Percentiles rank a stretch among this genome's conserved stretches.
These are phyloP conservation scores for Nesidiocoris tenuis DNA, from an alignment of 2,888 invertebrate genomes.

Conservation along the genomic window DNA sequence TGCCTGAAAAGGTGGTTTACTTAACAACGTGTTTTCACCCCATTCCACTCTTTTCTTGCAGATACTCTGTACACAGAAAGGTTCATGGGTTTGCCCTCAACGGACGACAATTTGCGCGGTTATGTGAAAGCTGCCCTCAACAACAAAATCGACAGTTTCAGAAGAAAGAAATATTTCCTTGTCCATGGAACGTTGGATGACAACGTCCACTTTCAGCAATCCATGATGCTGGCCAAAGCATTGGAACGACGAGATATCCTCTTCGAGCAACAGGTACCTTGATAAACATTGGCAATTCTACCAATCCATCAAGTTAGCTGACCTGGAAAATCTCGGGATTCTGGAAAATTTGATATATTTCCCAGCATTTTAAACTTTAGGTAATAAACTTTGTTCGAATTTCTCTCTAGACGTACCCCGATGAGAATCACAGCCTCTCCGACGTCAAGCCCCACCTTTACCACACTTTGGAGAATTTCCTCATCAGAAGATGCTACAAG, in stretches of 20 bases:
- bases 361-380: too few relatives aligned
- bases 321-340: too few relatives aligned
- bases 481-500: slow-evolving; percentile 61
- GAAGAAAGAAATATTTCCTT: slow-evolving; percentile 78
- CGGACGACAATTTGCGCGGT: slow-evolving; percentile 68
- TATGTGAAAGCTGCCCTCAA: slow-evolving; percentile 77
- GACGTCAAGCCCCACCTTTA: slow-evolving; percentile 85
- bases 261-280: slow-evolving; percentile 84
- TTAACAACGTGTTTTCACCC: background rate
- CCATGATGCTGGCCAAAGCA: slow-evolving; percentile 84
- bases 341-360: too few relatives aligned
- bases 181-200: slow-evolving; percentile 94
- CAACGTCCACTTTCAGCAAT: slow-evolving; percentile 97
- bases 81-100: slow-evolving; percentile 84
- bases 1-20: background rate
- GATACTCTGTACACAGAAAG: slow-evolving; percentile 97
- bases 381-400: too few relatives aligned
- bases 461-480: slow-evolving; percentile 83
- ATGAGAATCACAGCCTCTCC: slow-evolving; percentile 85
- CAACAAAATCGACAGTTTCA: slow-evolving; percentile 64
- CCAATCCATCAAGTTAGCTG: too few relatives aligned
- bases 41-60: slow-evolving; percentile 55
- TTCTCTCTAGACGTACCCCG: slow-evolving; percentile 79
- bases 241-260: slow-evolving; percentile 82
- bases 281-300: background rate